Base-by-base conservation (phyloP, 2,113 vertebrate species). In the Carollia perspicillata region DNA sequence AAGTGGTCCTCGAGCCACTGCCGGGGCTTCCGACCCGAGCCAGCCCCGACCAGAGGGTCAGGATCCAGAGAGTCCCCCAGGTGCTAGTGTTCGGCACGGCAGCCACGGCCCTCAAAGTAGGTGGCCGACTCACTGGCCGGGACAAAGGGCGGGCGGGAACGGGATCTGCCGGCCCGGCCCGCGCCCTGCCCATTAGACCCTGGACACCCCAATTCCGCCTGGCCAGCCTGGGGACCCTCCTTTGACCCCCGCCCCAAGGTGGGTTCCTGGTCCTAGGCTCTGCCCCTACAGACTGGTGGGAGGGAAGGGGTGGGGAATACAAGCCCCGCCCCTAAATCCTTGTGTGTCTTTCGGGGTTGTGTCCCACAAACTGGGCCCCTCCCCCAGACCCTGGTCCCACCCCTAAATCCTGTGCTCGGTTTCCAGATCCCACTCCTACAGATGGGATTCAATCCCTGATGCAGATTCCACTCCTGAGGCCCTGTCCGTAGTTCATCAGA, bases 81-180 rank as follows among this genome's bases (percentile, higher is more conserved):
- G 98, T 97, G 97, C 97, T 98, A 97, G 97, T 98, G 97, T 98
- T 98, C 95, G 93, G 97, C 93, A 94, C 97, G 60, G 97, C 97
- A 79, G 96, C 98, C 65, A 97, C 98, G 26, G 98, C 98, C 37
- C 97, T 98, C 95, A 98, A 98, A 98, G 98, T 98, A 98, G 98
- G 98, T 98, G 94, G 96, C 9, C 71, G 95, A 94, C n/a, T 14
- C 37, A 20, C 35, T 51, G 95, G 79, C 26, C 47, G 87, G 86
- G 68, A 72, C 79, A 22, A 30, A 20, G 89, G 77, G 92, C 80
- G 74, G 96, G 87, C 71, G 71, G 95, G 95, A 94, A 89, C 92
- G 94, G 78, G 93, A 91, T 81, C 49, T n/a, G 81, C 65, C 3
- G 63, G 37, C 85, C 85, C 63, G 42, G 90, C 95, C 95, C 53